Conservation (phyloP, 2,113 vertebrate genomes). For the Cephalopterus ornatus region DNA sequence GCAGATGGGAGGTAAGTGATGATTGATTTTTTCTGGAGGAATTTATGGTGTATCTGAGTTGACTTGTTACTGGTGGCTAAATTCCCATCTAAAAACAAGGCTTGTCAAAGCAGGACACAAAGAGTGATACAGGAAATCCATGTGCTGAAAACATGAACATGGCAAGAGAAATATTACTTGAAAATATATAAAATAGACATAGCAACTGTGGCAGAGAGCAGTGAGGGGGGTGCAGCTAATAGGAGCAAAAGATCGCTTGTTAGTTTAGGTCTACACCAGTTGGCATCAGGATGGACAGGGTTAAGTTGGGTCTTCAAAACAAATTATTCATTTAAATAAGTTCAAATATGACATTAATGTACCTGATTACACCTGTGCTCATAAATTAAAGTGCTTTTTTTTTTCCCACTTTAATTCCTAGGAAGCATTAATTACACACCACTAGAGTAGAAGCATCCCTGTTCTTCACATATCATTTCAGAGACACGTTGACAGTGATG, state of each 20-base stretch:
- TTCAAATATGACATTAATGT: neutral
- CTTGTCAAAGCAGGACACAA: neutral
- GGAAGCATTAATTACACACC: conserved; percentile 33
- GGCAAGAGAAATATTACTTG: neutral
- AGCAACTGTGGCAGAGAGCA: neutral
- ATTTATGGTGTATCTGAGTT: neutral
- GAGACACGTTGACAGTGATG: neutral
- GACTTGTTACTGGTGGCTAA: neutral
- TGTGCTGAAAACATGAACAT: accelerated
- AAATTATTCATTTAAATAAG: neutral
- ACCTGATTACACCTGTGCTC: neutral
- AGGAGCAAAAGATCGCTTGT: neutral
- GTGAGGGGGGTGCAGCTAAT: accelerated
- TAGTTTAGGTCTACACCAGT: neutral
- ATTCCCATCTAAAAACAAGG: neutral
- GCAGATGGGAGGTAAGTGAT: neutral
- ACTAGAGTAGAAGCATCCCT: neutral
- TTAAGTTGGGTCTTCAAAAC: neutral
- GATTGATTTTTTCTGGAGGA: neutral
- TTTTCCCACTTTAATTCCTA: neutral
- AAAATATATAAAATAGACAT: neutral
- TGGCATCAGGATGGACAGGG: neutral
- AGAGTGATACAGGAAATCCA: neutral
- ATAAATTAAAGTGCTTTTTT: neutral
- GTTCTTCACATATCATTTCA: neutral